Evolutionary conservation across 2,888 invertebrate genomes (phyloP).

Genomic region (Stenotaenia linearis): DNA sequence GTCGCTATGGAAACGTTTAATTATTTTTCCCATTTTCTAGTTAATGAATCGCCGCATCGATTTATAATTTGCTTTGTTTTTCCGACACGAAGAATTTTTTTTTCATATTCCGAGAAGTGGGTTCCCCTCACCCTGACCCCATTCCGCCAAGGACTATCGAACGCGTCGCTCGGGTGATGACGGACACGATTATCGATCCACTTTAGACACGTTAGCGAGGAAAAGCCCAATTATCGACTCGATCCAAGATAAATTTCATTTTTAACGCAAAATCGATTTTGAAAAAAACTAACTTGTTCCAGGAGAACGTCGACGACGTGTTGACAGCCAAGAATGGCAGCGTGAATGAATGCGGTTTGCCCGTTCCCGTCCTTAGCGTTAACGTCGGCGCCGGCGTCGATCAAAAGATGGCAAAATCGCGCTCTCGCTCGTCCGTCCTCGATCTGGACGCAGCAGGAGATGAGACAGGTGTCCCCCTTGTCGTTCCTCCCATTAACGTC

Average conservation of each 20-base stretch:
- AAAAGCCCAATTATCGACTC: background rate
- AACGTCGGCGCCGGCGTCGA: slow-evolving; percentile 33
- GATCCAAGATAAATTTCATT: too few species aligned
- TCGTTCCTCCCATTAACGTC: slow-evolving; percentile 39
- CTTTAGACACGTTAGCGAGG: background rate
- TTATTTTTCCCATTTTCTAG: too few species aligned
- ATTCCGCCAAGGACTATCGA: background rate
- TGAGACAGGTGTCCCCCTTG: slow-evolving; percentile 39
- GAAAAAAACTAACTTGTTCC: too few species aligned
- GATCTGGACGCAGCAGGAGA: slow-evolving; percentile 29
- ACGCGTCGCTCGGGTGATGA: background rate
- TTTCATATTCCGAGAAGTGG: background rate
- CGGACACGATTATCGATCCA: background rate
- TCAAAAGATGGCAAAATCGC: slow-evolving; percentile 27
- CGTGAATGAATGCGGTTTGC: slow-evolving; percentile 36
- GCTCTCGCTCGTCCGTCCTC: background rate
- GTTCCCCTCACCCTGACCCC: background rate
- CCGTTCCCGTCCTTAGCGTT: slow-evolving; percentile 30
- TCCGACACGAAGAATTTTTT: too few species aligned
- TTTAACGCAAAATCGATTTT: too few species aligned
- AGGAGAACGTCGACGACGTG: slow-evolving; percentile 37
- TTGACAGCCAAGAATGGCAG: slow-evolving; percentile 37
- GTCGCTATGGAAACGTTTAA: background rate
- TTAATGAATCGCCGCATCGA: too few species aligned
- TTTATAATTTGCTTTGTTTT: too few species aligned